A percentile compares a stretch with the other conserved stretches of the same genome.
Evolutionary conservation across 2,113 vertebrate genomes (phyloP).

Genomic region (Boulengeromyrus knoepffleri): DNA sequence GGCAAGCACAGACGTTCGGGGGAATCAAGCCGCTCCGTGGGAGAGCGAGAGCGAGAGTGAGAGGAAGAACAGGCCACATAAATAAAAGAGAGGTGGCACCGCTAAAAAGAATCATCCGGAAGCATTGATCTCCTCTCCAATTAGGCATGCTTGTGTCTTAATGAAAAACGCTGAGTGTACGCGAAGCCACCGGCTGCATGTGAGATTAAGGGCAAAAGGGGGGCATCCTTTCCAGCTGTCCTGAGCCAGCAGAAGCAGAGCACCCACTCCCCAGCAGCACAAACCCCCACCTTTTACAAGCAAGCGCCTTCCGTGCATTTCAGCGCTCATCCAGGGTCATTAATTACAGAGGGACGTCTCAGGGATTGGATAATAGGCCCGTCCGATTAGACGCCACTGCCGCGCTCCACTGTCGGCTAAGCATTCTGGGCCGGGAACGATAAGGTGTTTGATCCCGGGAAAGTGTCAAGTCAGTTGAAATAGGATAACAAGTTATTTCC

Average conservation of each 20-base stretch:
- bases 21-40: neutral
- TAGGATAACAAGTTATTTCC: constrained; percentile 56
- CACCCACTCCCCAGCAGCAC: neutral
- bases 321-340: constrained; percentile 34
- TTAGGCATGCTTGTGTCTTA: constrained; percentile 17
- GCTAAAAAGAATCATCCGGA: constrained; percentile 17
- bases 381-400: constrained; percentile 33
- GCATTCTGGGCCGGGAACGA: constrained; percentile 43
- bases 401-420: constrained; percentile 50
- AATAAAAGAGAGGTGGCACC: constrained; percentile 14
- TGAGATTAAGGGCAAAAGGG: neutral
- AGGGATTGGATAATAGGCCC: constrained; percentile 45
- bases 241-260: neutral
- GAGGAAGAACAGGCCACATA: constrained; percentile 6
- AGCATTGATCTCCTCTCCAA: constrained; percentile 21
- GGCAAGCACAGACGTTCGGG: neutral
- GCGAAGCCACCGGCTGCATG: neutral
- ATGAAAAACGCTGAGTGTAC: constrained; percentile 13
- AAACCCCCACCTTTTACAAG: neutral
- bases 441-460: constrained; percentile 60
- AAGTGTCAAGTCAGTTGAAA: constrained; percentile 61
- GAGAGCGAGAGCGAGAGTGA: neutral
- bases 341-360: constrained; percentile 49
- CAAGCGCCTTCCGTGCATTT: neutral
- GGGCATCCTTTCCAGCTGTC: neutral